A percentile compares a stretch with the other conserved stretches of the same genome.
Conservation (phyloP, 64 coral and sea anemone species). For the Astreopora myriophthalma region DNA sequence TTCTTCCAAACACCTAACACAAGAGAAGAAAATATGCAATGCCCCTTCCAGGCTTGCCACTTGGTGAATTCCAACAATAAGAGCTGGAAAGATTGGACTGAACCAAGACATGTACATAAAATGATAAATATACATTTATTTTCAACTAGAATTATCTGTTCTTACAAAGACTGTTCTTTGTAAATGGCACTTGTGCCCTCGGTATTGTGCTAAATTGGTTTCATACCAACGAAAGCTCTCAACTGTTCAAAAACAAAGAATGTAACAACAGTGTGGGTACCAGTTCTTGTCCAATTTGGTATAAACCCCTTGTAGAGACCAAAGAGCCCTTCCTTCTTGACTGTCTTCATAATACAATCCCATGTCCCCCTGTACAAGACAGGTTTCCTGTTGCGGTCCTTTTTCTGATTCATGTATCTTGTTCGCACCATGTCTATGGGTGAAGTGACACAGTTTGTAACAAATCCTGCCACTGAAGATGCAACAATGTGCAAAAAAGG, state of each 20-base stretch:
- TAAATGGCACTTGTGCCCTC: neutral
- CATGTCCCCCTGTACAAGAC: slow-evolving; percentile 61
- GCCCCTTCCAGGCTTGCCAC: too few relatives aligned
- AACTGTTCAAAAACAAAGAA: slow-evolving; percentile 91
- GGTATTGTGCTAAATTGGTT: slow-evolving; percentile 43
- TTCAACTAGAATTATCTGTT: too few relatives aligned
- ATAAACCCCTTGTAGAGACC: slow-evolving; percentile 92
- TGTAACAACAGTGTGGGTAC: slow-evolving; percentile 80
- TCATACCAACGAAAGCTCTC: slow-evolving; percentile 77
- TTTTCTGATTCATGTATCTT: slow-evolving; percentile 88
- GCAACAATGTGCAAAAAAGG: slow-evolving; percentile 68
- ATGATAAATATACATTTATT: too few relatives aligned
- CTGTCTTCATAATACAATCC: slow-evolving; percentile 78
- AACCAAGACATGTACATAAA: too few relatives aligned
- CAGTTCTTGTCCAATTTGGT: slow-evolving; percentile 88
- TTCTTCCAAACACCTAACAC: too few relatives aligned
- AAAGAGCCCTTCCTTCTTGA: slow-evolving; percentile 66
- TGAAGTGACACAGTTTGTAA: slow-evolving; percentile 62
- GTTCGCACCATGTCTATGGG: slow-evolving; percentile 87
- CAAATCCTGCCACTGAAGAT: slow-evolving; percentile 75
- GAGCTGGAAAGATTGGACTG: too few relatives aligned
- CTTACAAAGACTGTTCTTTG: neutral
- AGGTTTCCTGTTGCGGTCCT: slow-evolving; percentile 49
- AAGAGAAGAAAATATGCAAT: too few relatives aligned
- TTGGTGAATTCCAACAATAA: too few relatives aligned